These are phyloP conservation scores for Priocnemis perturbator DNA, from an alignment of 2,888 invertebrate species.

Conservation along the genomic window DNA sequence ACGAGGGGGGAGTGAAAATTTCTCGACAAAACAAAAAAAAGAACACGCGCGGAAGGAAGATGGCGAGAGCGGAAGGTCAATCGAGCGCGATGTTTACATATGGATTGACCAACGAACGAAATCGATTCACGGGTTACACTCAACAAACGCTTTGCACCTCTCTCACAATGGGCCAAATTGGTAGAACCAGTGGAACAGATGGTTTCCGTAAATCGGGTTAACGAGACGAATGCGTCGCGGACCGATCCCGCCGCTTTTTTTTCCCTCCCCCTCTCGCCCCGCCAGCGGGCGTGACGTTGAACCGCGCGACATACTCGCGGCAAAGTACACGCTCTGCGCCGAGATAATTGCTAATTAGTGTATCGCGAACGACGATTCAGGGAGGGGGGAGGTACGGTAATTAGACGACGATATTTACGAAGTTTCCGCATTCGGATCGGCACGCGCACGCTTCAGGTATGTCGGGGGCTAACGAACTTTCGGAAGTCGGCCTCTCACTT, in stretches of 20 bases:
- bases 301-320: constrained; percentile 21
- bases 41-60: not conserved
- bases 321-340: constrained; percentile 35
- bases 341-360: constrained; percentile 57
- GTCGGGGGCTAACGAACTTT: too few species aligned
- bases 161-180: constrained; percentile 42
- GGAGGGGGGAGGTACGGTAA: constrained; percentile 36
- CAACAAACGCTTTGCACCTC: constrained; percentile 36
- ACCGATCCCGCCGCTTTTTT: constrained; percentile 40
- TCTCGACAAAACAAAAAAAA: not conserved
- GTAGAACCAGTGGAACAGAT: constrained; percentile 35
- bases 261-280: not conserved
- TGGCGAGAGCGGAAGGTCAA: constrained; percentile 24
- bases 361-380: constrained; percentile 38
- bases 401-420: constrained; percentile 44
- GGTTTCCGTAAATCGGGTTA: constrained; percentile 55
- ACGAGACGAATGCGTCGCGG: constrained; percentile 45
- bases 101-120: constrained; percentile 47
- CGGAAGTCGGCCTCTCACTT: too few species aligned
- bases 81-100: constrained; percentile 29
- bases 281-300: not conserved
- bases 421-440: too few species aligned
- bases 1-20: too few species aligned
- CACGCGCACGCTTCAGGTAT: too few species aligned
- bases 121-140: constrained; percentile 41